Base-by-base conservation (phyloP, 2,888 invertebrate species). In the Neoascia interrupta region DNA sequence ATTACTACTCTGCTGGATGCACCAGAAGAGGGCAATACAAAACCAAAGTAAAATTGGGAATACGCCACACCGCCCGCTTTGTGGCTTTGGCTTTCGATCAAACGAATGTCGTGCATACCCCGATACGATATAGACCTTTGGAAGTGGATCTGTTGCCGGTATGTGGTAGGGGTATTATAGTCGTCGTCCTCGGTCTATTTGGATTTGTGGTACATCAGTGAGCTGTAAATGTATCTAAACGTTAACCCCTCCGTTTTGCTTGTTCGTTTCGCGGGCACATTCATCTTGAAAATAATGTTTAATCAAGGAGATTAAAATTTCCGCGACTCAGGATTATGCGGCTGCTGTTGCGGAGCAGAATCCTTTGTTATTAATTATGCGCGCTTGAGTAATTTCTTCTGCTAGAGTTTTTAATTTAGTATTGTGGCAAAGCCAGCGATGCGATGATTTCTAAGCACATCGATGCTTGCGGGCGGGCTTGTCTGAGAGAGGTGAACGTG, bases 251-350 rank as follows among this genome's bases (percentile, higher is more conserved):
- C 39, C 63, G 26, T 31, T 53, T 26, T 34, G 36, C 34, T 26
- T 45, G 45, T 15, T 47, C 56, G 41, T 45, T 61, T 47, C 58
- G 72, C 66, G 79, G 66, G 56, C 37, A 79, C 61, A 79, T 79
- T 79, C 79, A 79, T 79, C 79, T 79, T 79, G 79, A 73, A 79
- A 79, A 79, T 79, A 68, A 79, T 79, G 79, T 79, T 79, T 79
- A 79, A 79, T 79, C 79, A 79, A 79, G 79, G 79, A 79, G 79
- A 79, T 79, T 79, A 79, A 79, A 79, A 79, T 79, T 79, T 79
- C 79, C 79, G 79, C 79, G 73, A 73, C 66, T 73, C 60, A 73
- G 79, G 79, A 79, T 79, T 73, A 73, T 51, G 73, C 19, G 51
- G 72, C 39, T 11, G 37, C 51, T 6, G 34, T n/a, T 26, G 19